Base-by-base conservation (phyloP, 2,888 invertebrate genomes). In the Macaria notata region DNA sequence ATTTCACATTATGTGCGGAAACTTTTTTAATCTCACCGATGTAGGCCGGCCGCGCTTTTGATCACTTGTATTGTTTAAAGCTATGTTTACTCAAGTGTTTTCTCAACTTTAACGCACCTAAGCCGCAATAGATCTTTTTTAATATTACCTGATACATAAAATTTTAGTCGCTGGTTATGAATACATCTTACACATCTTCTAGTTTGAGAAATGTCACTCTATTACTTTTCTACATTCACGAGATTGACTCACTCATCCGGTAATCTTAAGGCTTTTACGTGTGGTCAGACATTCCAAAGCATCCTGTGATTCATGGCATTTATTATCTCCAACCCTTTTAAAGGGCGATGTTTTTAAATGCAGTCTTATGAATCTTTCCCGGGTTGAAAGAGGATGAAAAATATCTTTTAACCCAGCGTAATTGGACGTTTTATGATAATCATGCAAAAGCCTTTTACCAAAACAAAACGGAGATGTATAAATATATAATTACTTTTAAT, bases 221-320 rank as follows among this genome's bases (percentile, higher is more conserved):
- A 65, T 61, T 48, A 55, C 64, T 69, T 71, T 50, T 42, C 8
- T 33, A 30, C 9, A 42, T 51, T 49, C 49, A 3, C n/a, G 7
- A 4, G 5, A 38, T 36, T 84, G 83, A 87, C 72, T 84, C 87
- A 85, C 64, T 68, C 70, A 68, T 67, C 75, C 72, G 72, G 76
- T 73, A 80, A 79, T 76, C 72, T 57, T 70, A 71, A 70, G 71
- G 61, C 69, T 68, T 56, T 69, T 66, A 65, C 67, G 63, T 75
- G 73, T 75, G 76, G 78, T 75, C 70, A 73, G 68, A 75, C 75
- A 82, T 83, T 78, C 74, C 71, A 68, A 69, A 68, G 68, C 56
- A 64, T 69, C 67, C 70, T 59, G 67, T 86, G 84, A 86, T 72
- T 81, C 82, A 82, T 75, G 9, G 30, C 46, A 6, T 63, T 54